phyloP scores from a whole-genome alignment of 1,140 invertebrate genomes.

The Diplogasteroides magnus region DNA sequence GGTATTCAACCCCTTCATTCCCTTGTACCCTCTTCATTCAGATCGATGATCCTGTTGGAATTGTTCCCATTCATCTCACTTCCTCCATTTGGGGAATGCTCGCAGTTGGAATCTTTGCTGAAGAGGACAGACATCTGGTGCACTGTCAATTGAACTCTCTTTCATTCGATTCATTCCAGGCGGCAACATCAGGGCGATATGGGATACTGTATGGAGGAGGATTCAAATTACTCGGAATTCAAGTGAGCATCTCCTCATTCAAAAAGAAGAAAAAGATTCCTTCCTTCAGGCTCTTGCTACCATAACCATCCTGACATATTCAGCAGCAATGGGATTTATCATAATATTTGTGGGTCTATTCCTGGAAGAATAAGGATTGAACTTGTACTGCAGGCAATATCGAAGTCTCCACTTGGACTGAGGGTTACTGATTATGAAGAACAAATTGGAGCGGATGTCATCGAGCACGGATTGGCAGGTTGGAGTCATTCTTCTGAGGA shows the following conservation, averaged over 20 bases:
- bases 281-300: too few species aligned
- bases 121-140: constrained; percentile 70
- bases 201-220: constrained; percentile 32
- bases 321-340: constrained; percentile 21
- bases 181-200: constrained; percentile 9
- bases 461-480: constrained; percentile 35
- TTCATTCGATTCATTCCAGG: constrained; percentile 11
- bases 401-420: constrained; percentile 32
- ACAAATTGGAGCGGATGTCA: constrained; percentile 36
- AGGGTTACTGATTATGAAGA: constrained; percentile 38
- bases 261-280: too few species aligned
- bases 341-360: constrained; percentile 22
- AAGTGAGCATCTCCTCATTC: too few species aligned
- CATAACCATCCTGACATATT: constrained; percentile 25
- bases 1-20: too few species aligned
- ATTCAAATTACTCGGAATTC: constrained; percentile 30
- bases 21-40: too few species aligned
- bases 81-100: constrained; percentile 68
- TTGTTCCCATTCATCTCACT: constrained; percentile 75
- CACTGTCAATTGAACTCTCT: neutral
- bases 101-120: constrained; percentile 82
- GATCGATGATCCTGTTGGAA: constrained; percentile 85
- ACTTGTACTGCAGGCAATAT: constrained; percentile 22
- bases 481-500: too few species aligned
- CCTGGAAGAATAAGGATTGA: neutral